phyloP scores from a whole-genome alignment of 2,888 invertebrate species.

The Sphinx pinastri region DNA sequence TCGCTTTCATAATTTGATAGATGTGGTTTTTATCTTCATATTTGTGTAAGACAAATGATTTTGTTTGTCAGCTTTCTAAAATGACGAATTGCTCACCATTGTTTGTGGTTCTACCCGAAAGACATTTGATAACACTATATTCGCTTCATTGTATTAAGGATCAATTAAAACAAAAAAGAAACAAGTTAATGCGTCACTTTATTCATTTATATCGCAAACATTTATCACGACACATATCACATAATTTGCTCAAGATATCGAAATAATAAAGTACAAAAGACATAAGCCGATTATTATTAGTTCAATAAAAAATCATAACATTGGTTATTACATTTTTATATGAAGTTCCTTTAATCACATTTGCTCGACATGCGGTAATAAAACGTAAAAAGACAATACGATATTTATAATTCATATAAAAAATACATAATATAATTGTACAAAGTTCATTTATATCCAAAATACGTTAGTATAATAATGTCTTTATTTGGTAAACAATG shows the following conservation, averaged over 20 bases:
- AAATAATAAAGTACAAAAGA: neutral
- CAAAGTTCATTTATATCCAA: constrained; percentile 3
- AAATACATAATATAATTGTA: neutral
- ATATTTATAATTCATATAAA: neutral
- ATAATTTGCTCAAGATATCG: neutral
- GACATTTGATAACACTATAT: neutral
- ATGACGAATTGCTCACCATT: neutral
- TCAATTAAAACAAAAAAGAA: neutral
- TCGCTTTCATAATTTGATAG: neutral
- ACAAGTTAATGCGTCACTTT: constrained; percentile 1
- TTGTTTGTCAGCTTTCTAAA: neutral
- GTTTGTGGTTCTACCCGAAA: neutral
- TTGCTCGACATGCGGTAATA: too few relatives aligned
- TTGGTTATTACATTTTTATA: neutral
- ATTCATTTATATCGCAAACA: neutral
- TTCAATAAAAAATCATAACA: neutral
- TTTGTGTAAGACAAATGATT: constrained; percentile 8
- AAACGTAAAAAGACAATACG: neutral
- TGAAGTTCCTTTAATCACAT: neutral
- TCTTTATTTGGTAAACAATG: constrained; percentile 14
- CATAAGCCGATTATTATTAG: neutral
- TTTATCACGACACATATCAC: too few relatives aligned
- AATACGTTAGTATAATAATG: neutral
- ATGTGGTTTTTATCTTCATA: constrained; percentile 5
- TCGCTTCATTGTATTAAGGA: neutral